Base-by-base conservation (phyloP, 2,888 invertebrate species). In the Herminia tarsipennalis region DNA sequence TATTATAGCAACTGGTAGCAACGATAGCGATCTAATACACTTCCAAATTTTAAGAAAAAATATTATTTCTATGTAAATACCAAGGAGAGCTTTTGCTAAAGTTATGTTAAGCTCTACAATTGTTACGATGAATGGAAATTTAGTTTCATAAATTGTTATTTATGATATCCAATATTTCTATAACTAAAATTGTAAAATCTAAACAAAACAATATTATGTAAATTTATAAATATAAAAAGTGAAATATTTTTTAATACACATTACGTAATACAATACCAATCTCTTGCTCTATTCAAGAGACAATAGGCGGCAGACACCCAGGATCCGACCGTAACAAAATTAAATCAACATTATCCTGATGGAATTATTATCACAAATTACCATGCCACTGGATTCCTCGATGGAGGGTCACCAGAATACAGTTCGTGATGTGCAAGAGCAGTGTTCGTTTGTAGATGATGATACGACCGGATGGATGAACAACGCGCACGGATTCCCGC, bases 211-310 rank as follows among this genome's bases (percentile, higher is more conserved):
- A 9, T 20, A 14, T 22, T n/a, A 34, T 27, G 6, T 29, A 17
- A 4, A 5, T 3, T 27, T 10, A 21, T 35, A 24, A 41, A 28
- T 18, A 54, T 12, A 24, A 36, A 13, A 34, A 41, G 53, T 39
- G 34, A 28, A 48, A 53, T 36, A 37, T 46, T 42, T 47, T 62
- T 59, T 64, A 57, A 67, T 60, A 65, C 53, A 66, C 53, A 78
- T 79, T 81, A 81, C 80, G 79, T 78, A 81, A 87, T 87, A 86
- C 84, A 68, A 83, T 86, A 88, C 86, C 86, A 73, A 81, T 76
- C 69, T 71, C 74, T 76, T 73, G 70, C 64, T 71, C 60, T 64
- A 76, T 56, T 56, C 59, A 57, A 66, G 77, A 81, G 76, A 81
- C 76, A 83, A 82, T 73, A 76, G 75, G 76, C 80, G 78, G 73